Conservation (phyloP, 2,113 vertebrate species). For the Nycticorax nycticorax region DNA sequence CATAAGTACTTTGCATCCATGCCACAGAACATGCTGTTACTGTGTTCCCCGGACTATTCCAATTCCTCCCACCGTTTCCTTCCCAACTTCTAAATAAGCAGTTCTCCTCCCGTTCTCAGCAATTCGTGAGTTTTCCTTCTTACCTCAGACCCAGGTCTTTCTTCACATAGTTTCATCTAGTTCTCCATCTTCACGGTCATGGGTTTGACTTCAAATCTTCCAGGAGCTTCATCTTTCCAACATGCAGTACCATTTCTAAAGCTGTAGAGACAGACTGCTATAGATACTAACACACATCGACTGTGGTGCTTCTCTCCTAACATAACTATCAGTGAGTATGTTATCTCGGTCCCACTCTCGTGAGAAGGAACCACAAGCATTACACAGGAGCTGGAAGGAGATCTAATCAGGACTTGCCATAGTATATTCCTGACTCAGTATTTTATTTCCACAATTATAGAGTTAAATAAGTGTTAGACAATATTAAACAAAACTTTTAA, state of each 20-base stretch:
- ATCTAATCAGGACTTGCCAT: neutral
- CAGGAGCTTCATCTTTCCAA: neutral
- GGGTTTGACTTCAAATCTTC: neutral
- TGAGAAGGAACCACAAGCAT: neutral
- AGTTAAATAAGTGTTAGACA: conserved; percentile 49
- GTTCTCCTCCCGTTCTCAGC: neutral
- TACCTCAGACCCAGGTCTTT: neutral
- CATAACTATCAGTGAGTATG: neutral
- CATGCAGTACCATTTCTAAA: neutral
- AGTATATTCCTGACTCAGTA: neutral
- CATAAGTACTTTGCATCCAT: neutral
- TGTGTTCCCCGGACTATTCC: neutral
- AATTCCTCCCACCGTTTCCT: neutral
- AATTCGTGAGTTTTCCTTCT: neutral
- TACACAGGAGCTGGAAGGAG: neutral
- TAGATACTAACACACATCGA: neutral
- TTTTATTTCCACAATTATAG: neutral
- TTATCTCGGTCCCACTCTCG: neutral
- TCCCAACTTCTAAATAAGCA: neutral
- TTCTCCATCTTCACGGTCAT: neutral
- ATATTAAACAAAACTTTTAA: conserved; percentile 70
- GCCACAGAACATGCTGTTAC: neutral
- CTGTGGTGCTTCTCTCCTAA: neutral
- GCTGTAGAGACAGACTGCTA: neutral
- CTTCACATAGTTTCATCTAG: neutral